phyloP scores from a whole-genome alignment of 1,140 invertebrate species.

The Drosophila burlai region DNA sequence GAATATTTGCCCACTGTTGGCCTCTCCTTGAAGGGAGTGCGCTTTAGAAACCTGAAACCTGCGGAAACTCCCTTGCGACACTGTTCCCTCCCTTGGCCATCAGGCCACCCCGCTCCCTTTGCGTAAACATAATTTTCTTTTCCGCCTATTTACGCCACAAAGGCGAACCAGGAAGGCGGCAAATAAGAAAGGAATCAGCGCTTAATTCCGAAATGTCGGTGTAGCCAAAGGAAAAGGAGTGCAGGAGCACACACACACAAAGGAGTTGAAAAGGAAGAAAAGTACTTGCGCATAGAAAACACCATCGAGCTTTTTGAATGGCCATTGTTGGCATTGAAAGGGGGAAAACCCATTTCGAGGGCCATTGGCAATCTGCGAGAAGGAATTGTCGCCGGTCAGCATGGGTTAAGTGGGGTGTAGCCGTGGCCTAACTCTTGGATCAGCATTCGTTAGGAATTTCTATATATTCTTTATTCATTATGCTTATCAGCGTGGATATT shows the following conservation, averaged over 20 bases:
- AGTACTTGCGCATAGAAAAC: slow-evolving; percentile 26
- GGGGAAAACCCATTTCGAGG: slow-evolving; percentile 54
- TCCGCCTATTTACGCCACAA: slow-evolving; percentile 79
- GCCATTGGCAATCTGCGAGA: slow-evolving; percentile 51
- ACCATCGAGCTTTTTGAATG: slow-evolving; percentile 42
- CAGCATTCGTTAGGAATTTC: slow-evolving; percentile 24
- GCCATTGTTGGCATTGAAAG: slow-evolving; percentile 44
- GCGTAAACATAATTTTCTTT: slow-evolving; percentile 83
- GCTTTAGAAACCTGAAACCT: slow-evolving; percentile 34
- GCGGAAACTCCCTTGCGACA: slow-evolving; percentile 35
- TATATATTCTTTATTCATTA: slow-evolving; percentile 1
- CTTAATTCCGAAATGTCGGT: slow-evolving; percentile 68
- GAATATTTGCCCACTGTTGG: slow-evolving; percentile 11
- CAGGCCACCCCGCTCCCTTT: slow-evolving; percentile 32
- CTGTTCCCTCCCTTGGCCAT: neutral
- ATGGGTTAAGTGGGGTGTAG: slow-evolving; percentile 41
- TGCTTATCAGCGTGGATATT: neutral
- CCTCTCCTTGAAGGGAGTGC: neutral
- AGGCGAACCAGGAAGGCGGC: slow-evolving; percentile 54
- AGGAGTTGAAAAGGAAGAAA: slow-evolving; percentile 8
- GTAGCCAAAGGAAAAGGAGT: slow-evolving; percentile 45
- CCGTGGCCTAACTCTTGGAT: slow-evolving; percentile 47
- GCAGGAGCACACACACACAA: slow-evolving; percentile 9
- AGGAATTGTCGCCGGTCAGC: slow-evolving; percentile 57
- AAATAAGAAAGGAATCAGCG: slow-evolving; percentile 60